phyloP scores from a whole-genome alignment of 2,888 invertebrate species.

The Proisotoma minuta region DNA sequence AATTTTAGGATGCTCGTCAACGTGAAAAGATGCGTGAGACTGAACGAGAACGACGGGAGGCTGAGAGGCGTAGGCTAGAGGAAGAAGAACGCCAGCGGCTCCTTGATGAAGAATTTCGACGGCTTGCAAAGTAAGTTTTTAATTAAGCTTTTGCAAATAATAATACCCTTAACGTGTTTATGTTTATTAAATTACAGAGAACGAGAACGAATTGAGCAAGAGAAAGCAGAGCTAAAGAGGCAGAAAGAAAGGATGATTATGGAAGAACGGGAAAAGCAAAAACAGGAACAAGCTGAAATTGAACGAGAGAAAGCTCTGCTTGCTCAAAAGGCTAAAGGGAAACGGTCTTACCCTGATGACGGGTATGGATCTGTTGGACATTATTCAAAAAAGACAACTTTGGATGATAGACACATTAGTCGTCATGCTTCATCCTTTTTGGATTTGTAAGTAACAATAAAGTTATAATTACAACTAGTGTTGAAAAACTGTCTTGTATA shows the following conservation, averaged over 20 bases:
- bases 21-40: slow-evolving; percentile 75
- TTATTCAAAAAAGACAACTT: no score
- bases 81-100: slow-evolving; percentile 65
- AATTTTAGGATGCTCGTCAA: slow-evolving; percentile 75
- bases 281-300: slow-evolving; percentile 58
- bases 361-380: slow-evolving; percentile 8
- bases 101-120: slow-evolving; percentile 11
- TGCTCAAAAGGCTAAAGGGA: slow-evolving; percentile 55
- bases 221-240: slow-evolving; percentile 68
- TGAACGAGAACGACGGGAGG: slow-evolving; percentile 60
- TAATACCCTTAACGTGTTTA: not conserved
- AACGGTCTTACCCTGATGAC: slow-evolving; percentile 32
- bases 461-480: no score
- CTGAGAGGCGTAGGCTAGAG: slow-evolving; percentile 57
- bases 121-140: not conserved
- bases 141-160: no score
- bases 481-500: no score
- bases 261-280: slow-evolving; percentile 77
- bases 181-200: slow-evolving; percentile 59
- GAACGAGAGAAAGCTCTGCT: slow-evolving; percentile 73
- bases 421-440: not conserved
- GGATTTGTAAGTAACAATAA: not conserved
- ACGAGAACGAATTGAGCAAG: slow-evolving; percentile 79
- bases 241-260: slow-evolving; percentile 54
- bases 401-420: no score